Evolutionary conservation across 1,140 invertebrate genomes (phyloP).

Genomic region (Arctopsyche grandis): DNA sequence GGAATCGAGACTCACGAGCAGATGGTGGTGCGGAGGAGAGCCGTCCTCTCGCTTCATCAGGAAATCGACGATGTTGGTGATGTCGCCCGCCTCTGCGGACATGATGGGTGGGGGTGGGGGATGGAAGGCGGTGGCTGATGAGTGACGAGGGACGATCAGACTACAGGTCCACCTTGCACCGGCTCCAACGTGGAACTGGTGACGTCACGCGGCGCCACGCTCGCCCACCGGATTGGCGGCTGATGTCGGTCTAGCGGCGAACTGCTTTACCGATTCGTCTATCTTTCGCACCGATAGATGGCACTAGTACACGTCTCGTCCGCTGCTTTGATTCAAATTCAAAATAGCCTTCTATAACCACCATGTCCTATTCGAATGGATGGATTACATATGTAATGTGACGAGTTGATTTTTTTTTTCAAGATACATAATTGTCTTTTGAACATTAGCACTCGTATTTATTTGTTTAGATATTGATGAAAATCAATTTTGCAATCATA

Average conservation of each 20-base stretch:
- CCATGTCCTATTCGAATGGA: too few relatives aligned
- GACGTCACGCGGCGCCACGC: conserved; percentile 65
- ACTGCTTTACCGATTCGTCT: not conserved
- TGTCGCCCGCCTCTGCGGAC: conserved; percentile 49
- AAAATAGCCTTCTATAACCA: too few relatives aligned
- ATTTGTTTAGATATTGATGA: too few relatives aligned
- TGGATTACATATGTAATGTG: too few relatives aligned
- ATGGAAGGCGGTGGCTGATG: not conserved
- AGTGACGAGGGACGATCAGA: conserved; percentile 44
- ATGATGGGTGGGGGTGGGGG: conserved; percentile 37
- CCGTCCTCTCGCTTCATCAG: conserved; percentile 51
- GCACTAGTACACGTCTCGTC: not conserved
- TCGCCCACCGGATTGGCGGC: conserved; percentile 60
- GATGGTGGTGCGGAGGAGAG: not conserved
- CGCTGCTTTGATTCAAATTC: too few relatives aligned
- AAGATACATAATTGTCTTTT: too few relatives aligned
- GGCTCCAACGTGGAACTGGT: conserved; percentile 67
- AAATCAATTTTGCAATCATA: too few relatives aligned
- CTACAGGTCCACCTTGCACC: conserved; percentile 60
- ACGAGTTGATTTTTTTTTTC: too few relatives aligned
- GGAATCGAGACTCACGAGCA: conserved; percentile 16
- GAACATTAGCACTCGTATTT: too few relatives aligned
- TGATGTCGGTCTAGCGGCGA: not conserved
- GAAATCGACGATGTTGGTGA: conserved; percentile 51
- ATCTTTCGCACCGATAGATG: not conserved